Percentiles rank a stretch among this genome's conserved stretches.
Conservation (phyloP, 23 tunicate species). For the Phallusia fumigata region DNA sequence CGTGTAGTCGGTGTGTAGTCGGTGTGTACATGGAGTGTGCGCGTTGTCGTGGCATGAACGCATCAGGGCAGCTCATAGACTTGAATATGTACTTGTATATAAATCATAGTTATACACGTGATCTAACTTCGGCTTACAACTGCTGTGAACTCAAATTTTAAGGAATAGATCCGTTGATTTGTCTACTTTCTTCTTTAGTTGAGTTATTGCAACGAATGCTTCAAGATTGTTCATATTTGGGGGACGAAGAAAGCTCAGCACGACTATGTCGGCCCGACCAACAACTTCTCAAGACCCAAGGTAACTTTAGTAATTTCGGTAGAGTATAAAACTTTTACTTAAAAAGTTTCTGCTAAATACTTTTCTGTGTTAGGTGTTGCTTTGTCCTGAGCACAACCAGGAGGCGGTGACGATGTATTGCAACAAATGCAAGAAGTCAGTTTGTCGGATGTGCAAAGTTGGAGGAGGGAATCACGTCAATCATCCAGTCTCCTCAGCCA, state of each 20-base stretch:
- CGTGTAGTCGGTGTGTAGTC: too few relatives aligned
- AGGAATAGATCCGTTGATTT: too few relatives aligned
- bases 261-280: constrained; percentile 67
- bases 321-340: too few relatives aligned
- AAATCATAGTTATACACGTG: too few relatives aligned
- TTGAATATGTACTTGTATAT: too few relatives aligned
- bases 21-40: too few relatives aligned
- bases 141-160: too few relatives aligned
- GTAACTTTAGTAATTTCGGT: constrained; percentile 20
- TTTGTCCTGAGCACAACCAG: constrained; percentile 74
- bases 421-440: constrained; percentile 73
- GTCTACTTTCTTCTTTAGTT: constrained; percentile 45
- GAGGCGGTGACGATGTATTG: constrained; percentile 81
- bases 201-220: constrained; percentile 89
- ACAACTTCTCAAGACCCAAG: constrained; percentile 76
- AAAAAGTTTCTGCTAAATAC: too few relatives aligned
- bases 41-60: too few relatives aligned
- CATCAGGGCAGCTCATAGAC: too few relatives aligned
- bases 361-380: too few relatives aligned
- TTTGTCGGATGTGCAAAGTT: constrained; percentile 71
- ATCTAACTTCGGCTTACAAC: too few relatives aligned
- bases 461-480: constrained; percentile 70
- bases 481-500: constrained; percentile 56
- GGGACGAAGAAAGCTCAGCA: constrained; percentile 83
- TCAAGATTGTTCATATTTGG: constrained; percentile 78